Evolutionary conservation across 1,140 invertebrate species (phyloP), one percentile per base, ranked within the genome.

Genomic region (Metaphire vulgaris): DNA sequence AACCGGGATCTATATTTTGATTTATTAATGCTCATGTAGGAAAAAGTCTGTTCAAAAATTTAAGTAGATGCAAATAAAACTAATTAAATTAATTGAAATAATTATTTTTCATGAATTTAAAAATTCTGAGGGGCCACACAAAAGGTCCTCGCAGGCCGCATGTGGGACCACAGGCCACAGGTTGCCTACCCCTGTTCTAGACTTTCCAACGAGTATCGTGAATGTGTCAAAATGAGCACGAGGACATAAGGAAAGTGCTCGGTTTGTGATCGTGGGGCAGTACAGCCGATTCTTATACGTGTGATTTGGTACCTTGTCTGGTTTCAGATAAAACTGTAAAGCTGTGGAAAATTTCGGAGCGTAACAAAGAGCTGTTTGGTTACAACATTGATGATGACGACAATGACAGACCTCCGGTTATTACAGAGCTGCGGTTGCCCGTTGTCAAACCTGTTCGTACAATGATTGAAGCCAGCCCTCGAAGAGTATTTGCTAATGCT

Each of bases 401-500:
- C 88, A 92, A 80, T 88, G 91, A 79, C 89, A 94, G 97, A 88
- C 93, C 93, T 68, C 88, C 21, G 41, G 56, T 16, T 26, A n/a
- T 73, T 26, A 73, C 91, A 77, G 90, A 90, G 81, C 90, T 75
- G 73, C 65, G 16, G 6, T 21, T 74, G 0, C 56, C 66, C 33
- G 33, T 77, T 29, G 64, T 93, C 93, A 33, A 64, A 34, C n/a
- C 32, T 83, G 94, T 95, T 76, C 97, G 97, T 90, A 89, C 98
- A 76, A 95, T 96, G 90, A 96, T 99, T n/a, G 97, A 99, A 89
- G 97, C 97, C 67, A 97, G 95, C 81, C 95, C 97, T 76, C 90
- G 97, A 80, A 90, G 97, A 86, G 97, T 99, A 88, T 99, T 98
- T 88, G 95, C 96, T 81, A 99, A 99, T 90, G 97, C 97, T 82